Evolutionary conservation across 2,888 invertebrate genomes (phyloP), one percentile per base, ranked within the genome.

Genomic region (Agriopis leucophaearia): DNA sequence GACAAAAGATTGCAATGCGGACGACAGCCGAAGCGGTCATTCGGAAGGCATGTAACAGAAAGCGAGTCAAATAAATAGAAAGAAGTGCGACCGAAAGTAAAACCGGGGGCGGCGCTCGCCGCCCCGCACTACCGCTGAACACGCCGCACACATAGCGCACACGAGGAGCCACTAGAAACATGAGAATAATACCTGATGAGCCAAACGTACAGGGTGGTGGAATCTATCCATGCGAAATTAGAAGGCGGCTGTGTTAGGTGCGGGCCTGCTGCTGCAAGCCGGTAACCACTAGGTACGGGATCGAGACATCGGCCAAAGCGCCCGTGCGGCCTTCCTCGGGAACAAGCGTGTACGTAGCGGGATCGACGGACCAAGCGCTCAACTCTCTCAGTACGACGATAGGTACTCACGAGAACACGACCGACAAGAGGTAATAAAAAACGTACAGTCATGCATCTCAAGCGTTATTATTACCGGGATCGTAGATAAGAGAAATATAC

Each of bases 401-500:
- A 80, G 76, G 82, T 88, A 89, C 85, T 88, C 88, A 87, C 91
- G 91, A 86, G 84, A 83, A 84, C 67, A 92, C 89, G 91, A 90
- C 91, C 70, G 89, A 91, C 90, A 91, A 91, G 91, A 94, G 91
- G 92, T 93, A 94, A 93, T 92, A 93, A 94, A 92, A 96, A 96
- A 96, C 96, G 96, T 96, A 96, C 96, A 96, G 96, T 95, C 96
- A 96, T 96, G 96, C 96, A 96, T 96, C 88, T 95, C 95, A 96
- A 96, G 96, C 96, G 96, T 96, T 96, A 96, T 96, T 96, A 96
- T 96, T 96, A 96, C 96, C 96, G 96, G 96, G 96, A 96, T 95
- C 94, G 91, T 90, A 91, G 91, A 88, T 90, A 92, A 90, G 93
- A 94, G 92, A 93, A 92, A 93, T 92, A 92, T 92, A 93, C 93